Conservation (phyloP, 2,797 vertebrate genomes). For the Poeciliopsis presidionis region DNA sequence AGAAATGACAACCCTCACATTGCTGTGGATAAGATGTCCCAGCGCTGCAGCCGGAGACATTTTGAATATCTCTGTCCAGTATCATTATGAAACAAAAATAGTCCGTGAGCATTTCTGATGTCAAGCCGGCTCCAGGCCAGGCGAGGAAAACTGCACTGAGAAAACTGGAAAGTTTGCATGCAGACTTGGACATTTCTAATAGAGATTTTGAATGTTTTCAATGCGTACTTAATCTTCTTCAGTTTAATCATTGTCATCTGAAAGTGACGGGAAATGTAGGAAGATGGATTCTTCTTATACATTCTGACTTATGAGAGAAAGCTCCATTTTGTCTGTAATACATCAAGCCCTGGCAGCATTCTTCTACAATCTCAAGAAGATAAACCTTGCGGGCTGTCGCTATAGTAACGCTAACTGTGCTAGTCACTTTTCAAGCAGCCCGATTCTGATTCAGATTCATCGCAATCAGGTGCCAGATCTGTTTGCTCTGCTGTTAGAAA, state of each 20-base stretch:
- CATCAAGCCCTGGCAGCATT: background rate
- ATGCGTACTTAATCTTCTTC: background rate
- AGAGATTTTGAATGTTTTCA: background rate
- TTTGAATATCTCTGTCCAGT: slow-evolving; percentile 66
- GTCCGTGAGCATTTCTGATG: slow-evolving; percentile 62
- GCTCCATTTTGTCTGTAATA: background rate
- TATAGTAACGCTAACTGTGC: background rate
- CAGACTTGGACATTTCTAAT: slow-evolving; percentile 6
- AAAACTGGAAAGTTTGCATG: slow-evolving; percentile 26
- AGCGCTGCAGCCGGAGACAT: slow-evolving; percentile 53
- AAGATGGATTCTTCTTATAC: background rate
- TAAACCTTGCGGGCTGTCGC: background rate
- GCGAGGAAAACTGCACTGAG: slow-evolving; percentile 33
- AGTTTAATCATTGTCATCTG: background rate
- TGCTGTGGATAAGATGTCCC: slow-evolving; percentile 72
- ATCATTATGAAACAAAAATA: slow-evolving; percentile 76
- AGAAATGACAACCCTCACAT: slow-evolving; percentile 63
- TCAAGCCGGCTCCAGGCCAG: slow-evolving; percentile 51
- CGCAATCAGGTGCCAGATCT: too few relatives aligned
- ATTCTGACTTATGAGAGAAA: background rate
- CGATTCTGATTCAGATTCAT: too few relatives aligned
- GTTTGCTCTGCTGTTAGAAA: too few relatives aligned
- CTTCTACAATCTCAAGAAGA: background rate
- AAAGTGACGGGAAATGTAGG: slow-evolving; percentile 11
- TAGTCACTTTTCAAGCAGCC: background rate